These are phyloP conservation scores for Drosophila seguyi DNA, from an alignment of 1,140 invertebrate genomes.

Conservation along the genomic window DNA sequence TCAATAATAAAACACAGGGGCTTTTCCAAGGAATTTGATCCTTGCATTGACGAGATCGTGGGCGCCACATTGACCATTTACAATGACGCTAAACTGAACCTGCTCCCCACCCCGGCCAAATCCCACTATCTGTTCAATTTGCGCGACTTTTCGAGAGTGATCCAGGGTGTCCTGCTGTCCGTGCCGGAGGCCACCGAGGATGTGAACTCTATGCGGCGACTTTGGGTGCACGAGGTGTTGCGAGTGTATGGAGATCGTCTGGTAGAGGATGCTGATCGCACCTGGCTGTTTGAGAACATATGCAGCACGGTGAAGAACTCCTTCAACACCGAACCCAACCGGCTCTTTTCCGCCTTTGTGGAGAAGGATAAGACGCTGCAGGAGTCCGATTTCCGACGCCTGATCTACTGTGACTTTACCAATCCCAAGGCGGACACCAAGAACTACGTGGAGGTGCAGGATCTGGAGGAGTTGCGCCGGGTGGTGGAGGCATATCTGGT, in stretches of 20 bases:
- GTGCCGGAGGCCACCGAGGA: constrained; percentile 96
- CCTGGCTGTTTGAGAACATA: constrained; percentile 92
- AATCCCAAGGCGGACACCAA: constrained; percentile 96
- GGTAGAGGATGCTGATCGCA: constrained; percentile 92
- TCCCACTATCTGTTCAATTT: constrained; percentile 98
- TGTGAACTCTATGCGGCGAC: constrained; percentile 93
- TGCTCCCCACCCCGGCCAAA: constrained; percentile 95
- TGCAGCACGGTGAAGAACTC: constrained; percentile 87
- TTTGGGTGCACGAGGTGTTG: constrained; percentile 98
- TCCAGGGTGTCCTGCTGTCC: constrained; percentile 96
- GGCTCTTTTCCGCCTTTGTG: constrained; percentile 83
- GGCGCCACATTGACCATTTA: constrained; percentile 94
- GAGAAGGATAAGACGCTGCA: constrained; percentile 58
- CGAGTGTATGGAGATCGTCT: constrained; percentile 97
- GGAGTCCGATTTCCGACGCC: constrained; percentile 90
- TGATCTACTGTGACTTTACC: constrained; percentile 98
- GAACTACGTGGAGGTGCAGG: constrained; percentile 94
- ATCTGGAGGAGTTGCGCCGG: constrained; percentile 92
- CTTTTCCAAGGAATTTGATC: constrained; percentile 98
- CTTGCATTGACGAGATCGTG: constrained; percentile 95
- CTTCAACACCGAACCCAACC: constrained; percentile 83
- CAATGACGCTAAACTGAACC: constrained; percentile 92
- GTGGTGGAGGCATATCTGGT: constrained; percentile 96
- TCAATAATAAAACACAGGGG: constrained; percentile 87
- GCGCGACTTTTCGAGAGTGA: constrained; percentile 96